phyloP scores from a whole-genome alignment of 2,888 invertebrate species.

The Andrena bicolor region DNA sequence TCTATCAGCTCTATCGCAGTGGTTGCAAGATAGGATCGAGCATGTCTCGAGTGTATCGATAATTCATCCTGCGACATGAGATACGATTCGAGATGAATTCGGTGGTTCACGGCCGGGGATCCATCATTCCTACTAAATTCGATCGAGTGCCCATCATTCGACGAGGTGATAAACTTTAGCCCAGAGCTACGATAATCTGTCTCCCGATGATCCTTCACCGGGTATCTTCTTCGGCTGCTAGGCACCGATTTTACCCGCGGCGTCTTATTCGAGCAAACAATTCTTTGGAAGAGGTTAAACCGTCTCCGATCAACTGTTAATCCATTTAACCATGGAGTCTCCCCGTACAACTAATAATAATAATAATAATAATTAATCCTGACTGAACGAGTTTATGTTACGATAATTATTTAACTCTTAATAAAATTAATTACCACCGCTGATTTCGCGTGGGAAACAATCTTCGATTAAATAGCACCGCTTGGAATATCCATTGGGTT shows the following conservation, averaged over 20 bases:
- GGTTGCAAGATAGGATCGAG: constrained; percentile 43
- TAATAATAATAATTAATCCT: no score
- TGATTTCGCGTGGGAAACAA: no score
- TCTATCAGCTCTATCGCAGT: constrained; percentile 53
- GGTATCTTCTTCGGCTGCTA: no score
- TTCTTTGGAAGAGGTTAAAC: no score
- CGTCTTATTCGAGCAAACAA: no score
- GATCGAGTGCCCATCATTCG: constrained; percentile 57
- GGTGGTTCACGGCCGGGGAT: constrained; percentile 57
- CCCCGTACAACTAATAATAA: no score
- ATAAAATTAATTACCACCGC: no score
- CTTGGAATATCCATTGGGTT: background rate
- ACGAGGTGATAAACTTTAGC: constrained; percentile 57
- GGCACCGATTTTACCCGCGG: no score
- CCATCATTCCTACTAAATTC: constrained; percentile 66
- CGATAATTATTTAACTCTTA: no score
- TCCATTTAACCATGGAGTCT: no score
- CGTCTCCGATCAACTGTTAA: no score
- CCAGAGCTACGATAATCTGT: constrained; percentile 27
- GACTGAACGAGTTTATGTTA: constrained; percentile 10
- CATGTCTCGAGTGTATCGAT: constrained; percentile 69
- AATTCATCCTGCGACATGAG: constrained; percentile 61
- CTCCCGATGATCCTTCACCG: constrained; percentile 16
- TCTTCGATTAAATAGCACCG: background rate
- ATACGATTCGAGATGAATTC: constrained; percentile 66